Evolutionary conservation across 2,797 vertebrate genomes (phyloP), one percentile per base, ranked within the genome.

Genomic region (Artibeus jamaicensis): DNA sequence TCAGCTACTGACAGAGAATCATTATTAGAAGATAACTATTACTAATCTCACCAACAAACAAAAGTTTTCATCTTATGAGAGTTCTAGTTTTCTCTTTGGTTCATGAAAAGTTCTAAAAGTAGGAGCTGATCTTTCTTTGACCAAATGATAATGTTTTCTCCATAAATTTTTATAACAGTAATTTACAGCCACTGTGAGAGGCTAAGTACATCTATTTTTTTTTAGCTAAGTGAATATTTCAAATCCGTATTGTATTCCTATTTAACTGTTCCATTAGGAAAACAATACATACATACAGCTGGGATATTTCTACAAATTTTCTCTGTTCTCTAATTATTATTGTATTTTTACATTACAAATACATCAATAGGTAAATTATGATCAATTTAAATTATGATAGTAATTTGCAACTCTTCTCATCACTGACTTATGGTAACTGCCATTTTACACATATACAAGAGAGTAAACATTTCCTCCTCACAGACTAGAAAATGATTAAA

Each of bases 221-320:
- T 98, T 98, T 97, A 98, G 96, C 91, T 98, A 93, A 98, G 91
- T 96, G 90, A 98, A 97, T 98, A 98, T 98, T 98, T 98, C 98
- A 98, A 98, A 98, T 96, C 96, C 95, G 65, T 53, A 93, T 97
- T 97, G 67, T 96, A 97, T 97, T 98, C 93, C 89, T 98, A 94
- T 37, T 89, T 98, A 97, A 97, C 94, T 88, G 89, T 96, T 96
- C 98, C 95, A 98, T 97, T 73, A 85, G 96, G 89, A 96, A 95
- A 93, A 94, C 83, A 55, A 89, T 94, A 91, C 70, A 78, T 59
- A 95, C 7, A 44, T 78, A 96, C 24, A 96, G 62, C 39, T 76
- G 3, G 26, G 67, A 48, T 76, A 55, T 9, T 93, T 86, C 83
- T 81, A 53, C 0, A 1, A 37, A 76, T 74, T 15, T 81, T 70